Evolutionary conservation across 2,113 vertebrate species (phyloP), one percentile per base, ranked within the genome.

Genomic region (Chloropsis cyanopogon): DNA sequence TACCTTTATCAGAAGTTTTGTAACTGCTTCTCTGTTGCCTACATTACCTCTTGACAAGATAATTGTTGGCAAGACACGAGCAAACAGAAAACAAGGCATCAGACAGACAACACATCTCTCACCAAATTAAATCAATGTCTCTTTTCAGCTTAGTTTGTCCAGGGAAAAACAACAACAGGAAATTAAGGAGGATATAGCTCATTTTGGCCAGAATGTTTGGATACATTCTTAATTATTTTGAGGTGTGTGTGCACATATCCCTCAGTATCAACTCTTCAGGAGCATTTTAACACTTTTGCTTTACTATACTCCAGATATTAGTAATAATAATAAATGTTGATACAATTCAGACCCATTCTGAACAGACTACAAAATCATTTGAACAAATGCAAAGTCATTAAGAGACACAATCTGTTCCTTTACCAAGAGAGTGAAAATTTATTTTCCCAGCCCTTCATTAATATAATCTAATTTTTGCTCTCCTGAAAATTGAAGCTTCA

Each of bases 1-100:
- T 53, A 53, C 63, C 90, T 95, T 54, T 91, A 60, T 54, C 41
- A 79, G 64, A 97, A 89, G 53, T 69, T 96, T 96, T 85, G 73
- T 90, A 93, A 78, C 70, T 78, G 89, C 72, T 93, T 78, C 86
- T 87, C 82, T 71, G 77, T 28, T 94, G 86, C 26, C 69, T 82
- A 35, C 76, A 60, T 85, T 97, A 90, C 85, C 94, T 96, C 90
- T 81, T 97, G 97, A 97, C 92, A 96, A 95, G 93, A 97, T 96
- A 96, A 97, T 96, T 97, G 95, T 92, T 92, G 96, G 88, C 86
- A 95, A 92, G 92, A 73, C 71, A 94, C 14, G 4, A 95, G 66
- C 70, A 92, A 91, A 80, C 46, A 95, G 76, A 95, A 97, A 97
- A 96, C 60, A 87, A 93, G 84, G 46, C 90, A 96, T 93, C 94